Conservation (phyloP, 2,113 vertebrate genomes). For the Danio rerio region GRCz12tu NC_133189.1:35757501-35758000, state of each 20-base stretch:
- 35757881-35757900: too few relatives aligned
- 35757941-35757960: too few relatives aligned
- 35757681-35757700: background rate
- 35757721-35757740: background rate
- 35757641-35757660: constrained; percentile 19
- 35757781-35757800: background rate
- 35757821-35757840: background rate
- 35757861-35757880: too few relatives aligned
- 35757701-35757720: constrained; percentile 1
- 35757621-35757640: background rate
- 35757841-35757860: too few relatives aligned
- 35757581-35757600: background rate
- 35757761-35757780: background rate
- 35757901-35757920: too few relatives aligned
- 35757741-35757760: background rate
- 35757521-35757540: background rate
- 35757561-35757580: constrained; percentile 5
- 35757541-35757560: background rate
- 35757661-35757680: constrained; percentile 3
- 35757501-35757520: constrained; percentile 17
- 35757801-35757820: background rate
- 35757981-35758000: too few relatives aligned
- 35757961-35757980: too few relatives aligned
- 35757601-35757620: constrained; percentile 19
- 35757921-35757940: too few relatives aligned